Evolutionary conservation across 2,888 invertebrate genomes (phyloP), one percentile per base, ranked within the genome.

Genomic region (Rhaphigaster nebulosa): DNA sequence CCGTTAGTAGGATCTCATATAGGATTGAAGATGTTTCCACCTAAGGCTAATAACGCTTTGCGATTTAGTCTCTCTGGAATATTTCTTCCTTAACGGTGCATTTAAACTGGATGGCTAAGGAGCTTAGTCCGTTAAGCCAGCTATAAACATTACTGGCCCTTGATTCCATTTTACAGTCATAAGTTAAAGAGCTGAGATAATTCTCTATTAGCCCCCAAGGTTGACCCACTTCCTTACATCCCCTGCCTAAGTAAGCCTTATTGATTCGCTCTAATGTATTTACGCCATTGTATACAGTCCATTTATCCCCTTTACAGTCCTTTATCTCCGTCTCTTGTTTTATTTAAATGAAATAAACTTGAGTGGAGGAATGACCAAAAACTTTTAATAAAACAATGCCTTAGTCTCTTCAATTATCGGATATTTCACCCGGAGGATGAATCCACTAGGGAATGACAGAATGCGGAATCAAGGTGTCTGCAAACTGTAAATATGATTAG

Each of bases 151-250:
- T 45, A 84, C n/a, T 45, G 45, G 45, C n/a, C 45, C 84, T 50
- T 41, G 84, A 84, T 84, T 84, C 84, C 84, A n/a, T 84, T 84
- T 84, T 50, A 84, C 84, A 84, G 84, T 84, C 50, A 50, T 84
- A 84, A 84, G 84, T 84, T 84, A 50, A 50, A n/a, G 84, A 41
- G 45, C 84, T n/a, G 84, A 50, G 84, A 41, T 84, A 45, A 84
- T 12, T 84, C 45, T n/a, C 41, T 84, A 41, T 84, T 84, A 84
- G n/a, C 15, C 15, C 1, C 26, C n/a, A 45, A n/a, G 84, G 84
- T 50, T 84, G 84, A 84, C 84, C 84, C 45, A 84, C 45, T 84
- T 84, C n/a, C 84, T 84, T 45, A 18, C 5, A 26, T 15, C 13
- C 45, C 26, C 45, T 50, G 20, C 26, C 41, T 45, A 45, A 41